Base-by-base conservation (phyloP, 2,888 invertebrate species). In the Polydrusus pterygomalis region DNA sequence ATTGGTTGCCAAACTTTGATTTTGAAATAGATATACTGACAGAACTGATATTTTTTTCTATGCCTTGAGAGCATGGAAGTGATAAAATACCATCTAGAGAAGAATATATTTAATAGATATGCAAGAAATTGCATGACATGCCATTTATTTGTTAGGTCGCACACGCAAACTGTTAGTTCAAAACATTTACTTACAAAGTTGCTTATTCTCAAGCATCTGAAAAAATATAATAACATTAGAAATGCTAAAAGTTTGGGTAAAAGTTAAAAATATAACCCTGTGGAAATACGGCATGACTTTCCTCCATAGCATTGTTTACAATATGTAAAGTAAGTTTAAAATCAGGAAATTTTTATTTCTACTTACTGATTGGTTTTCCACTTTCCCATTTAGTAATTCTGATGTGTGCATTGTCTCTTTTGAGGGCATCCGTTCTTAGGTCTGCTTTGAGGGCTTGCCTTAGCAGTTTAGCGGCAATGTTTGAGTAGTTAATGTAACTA, bases 401-500 rank as follows among this genome's bases (percentile, higher is more conserved):
- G 74, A 98, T 92, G 82, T 92, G 90, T 67, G 93, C 91, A 69
- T 91, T 93, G 83, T 94, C 93, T 77, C 97, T 91, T 85, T 94
- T 95, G 20, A 89, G 81, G 40, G 96, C 96, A 30, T 95, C 96
- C 20, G 88, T 89, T 81, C 91, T 91, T 0, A 93, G 82, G 56
- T 96, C 95, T 1, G 92, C 87, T 87, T 97, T 97, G 81, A 98
- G 87, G 13, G 96, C 91, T 85, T 92, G 91, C 75, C 98, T 91
- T 74, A 98, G 89, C 69, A 95, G 89, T 84, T 91, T 92, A 20
- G 98, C 97, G 84, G 97, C 97, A 85, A 98, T 96, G 87, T 94
- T 95, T 75, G 98, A 98, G 89, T 95, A 98, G 89, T 96, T 96
- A 88, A 98, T 95, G 90, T 98, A 98, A 90, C 97, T 98, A 87